Evolutionary conservation across 2,797 vertebrate species (phyloP).

Genomic region (Gephyroberyx darwinii): DNA sequence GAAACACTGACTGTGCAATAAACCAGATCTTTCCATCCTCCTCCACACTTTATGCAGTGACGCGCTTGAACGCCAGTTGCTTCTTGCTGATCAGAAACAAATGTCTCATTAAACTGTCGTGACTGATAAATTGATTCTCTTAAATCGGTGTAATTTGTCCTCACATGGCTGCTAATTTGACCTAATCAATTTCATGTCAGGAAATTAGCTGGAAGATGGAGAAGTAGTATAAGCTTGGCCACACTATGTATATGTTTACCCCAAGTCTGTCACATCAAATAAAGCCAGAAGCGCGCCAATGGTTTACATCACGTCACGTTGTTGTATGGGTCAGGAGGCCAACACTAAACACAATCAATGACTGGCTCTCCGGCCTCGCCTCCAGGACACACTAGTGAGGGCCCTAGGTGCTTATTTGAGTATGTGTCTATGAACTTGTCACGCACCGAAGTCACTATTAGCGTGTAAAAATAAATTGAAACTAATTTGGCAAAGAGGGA

Average conservation of each 20-base stretch:
- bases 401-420: conserved; percentile 58
- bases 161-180: conserved; percentile 45
- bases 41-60: not conserved
- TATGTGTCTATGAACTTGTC: conserved; percentile 71
- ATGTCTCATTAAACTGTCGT: conserved; percentile 57
- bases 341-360: conserved; percentile 76
- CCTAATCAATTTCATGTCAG: conserved; percentile 53
- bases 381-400: conserved; percentile 54
- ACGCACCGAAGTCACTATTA: conserved; percentile 71
- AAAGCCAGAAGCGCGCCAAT: conserved; percentile 55
- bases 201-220: conserved; percentile 42
- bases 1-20: conserved; percentile 59
- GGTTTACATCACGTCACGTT: conserved; percentile 74
- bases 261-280: conserved; percentile 70
- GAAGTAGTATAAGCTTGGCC: conserved; percentile 26
- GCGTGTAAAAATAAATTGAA: conserved; percentile 81
- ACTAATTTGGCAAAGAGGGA: conserved; percentile 73
- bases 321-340: conserved; percentile 69
- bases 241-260: conserved; percentile 55
- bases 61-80: conserved; percentile 8
- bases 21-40: conserved; percentile 54
- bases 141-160: conserved; percentile 45
- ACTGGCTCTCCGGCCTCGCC: conserved; percentile 42
- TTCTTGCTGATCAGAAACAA: conserved; percentile 56
- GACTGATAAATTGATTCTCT: conserved; percentile 64